Evolutionary conservation across 2,888 invertebrate species (phyloP), one percentile per base, ranked within the genome.

Genomic region (Spicauda simplicius): DNA sequence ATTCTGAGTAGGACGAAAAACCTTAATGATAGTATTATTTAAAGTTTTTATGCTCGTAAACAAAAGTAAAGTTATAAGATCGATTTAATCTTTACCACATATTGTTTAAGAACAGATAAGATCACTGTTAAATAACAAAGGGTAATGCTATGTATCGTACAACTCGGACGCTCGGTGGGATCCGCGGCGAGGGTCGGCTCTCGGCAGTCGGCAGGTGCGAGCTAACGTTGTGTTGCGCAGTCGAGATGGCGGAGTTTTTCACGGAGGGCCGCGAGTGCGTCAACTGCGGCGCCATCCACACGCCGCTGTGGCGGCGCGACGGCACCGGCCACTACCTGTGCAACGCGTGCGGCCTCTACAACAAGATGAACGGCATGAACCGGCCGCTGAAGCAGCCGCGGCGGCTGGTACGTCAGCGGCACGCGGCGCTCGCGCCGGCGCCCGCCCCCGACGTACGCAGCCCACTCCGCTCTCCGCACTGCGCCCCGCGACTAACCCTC

Each of bases 281-380:
- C 72, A 99, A 99, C 94, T 99, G 99, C 92, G 99, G 99, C 71
- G 98, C 99, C 74, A 97, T 98, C 81, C 97, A 97, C 75, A 99
- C 99, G 77, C 99, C 99, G 53, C 94, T 99, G 73, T 99, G 99
- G 99, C 96, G 99, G 77, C 96, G 99, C 87, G 99, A 99, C 95
- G 98, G 98, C 89, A 98, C 98, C 81, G 99, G 99, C 74, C 99
- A 99, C 94, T 99, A 99, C 94, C 96, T 99, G 81, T 99, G 99
- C 96, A 99, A 99, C 95, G 99, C 99, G 75, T 99, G 99, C 94
- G 99, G 99, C 81, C 96, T 99, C 79, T 99, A 99, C 95, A 93
- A 88, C 81, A 93, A 94, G 83, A 95, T 94, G 88, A 95, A 95
- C 86, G 95, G 95, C 76, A 94, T 97, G 84, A 97, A 97, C 91